Conservation (phyloP, 2,888 invertebrate species). For the Calliphora vomitoria region DNA sequence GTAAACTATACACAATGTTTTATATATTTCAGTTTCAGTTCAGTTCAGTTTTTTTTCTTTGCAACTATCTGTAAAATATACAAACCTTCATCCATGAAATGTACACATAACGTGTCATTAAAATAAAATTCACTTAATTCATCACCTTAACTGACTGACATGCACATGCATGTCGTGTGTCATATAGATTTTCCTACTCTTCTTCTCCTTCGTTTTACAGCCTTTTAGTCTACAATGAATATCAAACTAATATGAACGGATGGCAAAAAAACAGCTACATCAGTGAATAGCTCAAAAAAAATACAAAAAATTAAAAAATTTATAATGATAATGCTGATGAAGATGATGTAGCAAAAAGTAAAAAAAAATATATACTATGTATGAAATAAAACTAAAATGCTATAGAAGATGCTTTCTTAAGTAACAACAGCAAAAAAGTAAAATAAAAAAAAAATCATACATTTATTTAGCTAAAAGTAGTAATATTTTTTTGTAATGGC, state of each 20-base stretch:
- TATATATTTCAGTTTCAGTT: background rate
- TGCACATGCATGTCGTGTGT: slow-evolving; percentile 73
- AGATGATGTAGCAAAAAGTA: slow-evolving; percentile 64
- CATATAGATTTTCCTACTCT: slow-evolving; percentile 56
- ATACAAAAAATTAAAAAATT: slow-evolving; percentile 13
- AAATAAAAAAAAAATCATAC: slow-evolving; percentile 2
- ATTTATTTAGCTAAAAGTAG: slow-evolving; percentile 63
- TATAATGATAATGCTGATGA: slow-evolving; percentile 69
- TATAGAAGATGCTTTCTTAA: slow-evolving; percentile 50
- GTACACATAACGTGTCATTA: slow-evolving; percentile 72
- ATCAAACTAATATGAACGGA: slow-evolving; percentile 40
- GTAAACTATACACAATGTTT: slow-evolving; percentile 9
- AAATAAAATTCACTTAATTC: slow-evolving; percentile 73
- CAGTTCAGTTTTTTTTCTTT: background rate
- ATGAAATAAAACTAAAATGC: slow-evolving; percentile 40
- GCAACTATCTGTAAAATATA: slow-evolving; percentile 6
- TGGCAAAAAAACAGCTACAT: slow-evolving; percentile 24
- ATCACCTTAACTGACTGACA: slow-evolving; percentile 72
- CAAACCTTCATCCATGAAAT: slow-evolving; percentile 69
- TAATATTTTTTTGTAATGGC: slow-evolving; percentile 62
- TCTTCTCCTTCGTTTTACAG: background rate
- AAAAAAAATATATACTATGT: background rate
- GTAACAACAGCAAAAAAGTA: slow-evolving; percentile 17
- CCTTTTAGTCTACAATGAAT: slow-evolving; percentile 17
- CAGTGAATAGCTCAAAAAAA: background rate